These are phyloP conservation scores for Mirza zaza DNA, from an alignment of 2,113 vertebrate genomes.

Conservation along the genomic window DNA sequence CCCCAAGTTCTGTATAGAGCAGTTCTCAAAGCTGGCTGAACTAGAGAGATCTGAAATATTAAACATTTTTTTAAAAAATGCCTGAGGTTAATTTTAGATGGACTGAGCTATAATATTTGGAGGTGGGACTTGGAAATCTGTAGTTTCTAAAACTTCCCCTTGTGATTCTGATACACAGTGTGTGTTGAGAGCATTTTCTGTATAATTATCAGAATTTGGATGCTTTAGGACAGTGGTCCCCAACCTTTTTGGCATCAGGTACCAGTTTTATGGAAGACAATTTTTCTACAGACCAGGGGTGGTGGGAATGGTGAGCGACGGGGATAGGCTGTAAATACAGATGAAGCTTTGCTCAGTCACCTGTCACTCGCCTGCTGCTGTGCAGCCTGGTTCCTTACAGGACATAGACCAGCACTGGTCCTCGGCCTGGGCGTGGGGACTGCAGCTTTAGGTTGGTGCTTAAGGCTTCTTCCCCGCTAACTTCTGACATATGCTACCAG, in stretches of 20 bases:
- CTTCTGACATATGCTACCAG: background rate
- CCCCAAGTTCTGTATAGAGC: background rate
- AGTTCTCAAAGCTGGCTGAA: background rate
- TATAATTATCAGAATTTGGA: background rate
- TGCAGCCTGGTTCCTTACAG: no score
- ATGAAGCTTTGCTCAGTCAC: no score
- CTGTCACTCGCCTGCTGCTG: no score
- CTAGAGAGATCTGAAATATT: background rate
- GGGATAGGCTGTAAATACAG: no score
- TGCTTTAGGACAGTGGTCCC: background rate
- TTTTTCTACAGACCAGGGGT: no score
- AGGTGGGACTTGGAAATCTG: background rate
- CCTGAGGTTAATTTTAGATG: background rate
- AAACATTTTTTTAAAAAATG: background rate
- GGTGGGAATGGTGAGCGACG: no score
- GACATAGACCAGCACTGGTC: no score
- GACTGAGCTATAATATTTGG: background rate
- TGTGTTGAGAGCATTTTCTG: background rate
- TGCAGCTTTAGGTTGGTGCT: background rate
- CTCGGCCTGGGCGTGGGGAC: no score
- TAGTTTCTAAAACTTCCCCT: background rate
- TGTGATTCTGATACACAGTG: background rate
- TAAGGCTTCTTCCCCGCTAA: background rate
- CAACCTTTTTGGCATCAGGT: no score
- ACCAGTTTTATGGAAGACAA: no score